phyloP scores from a whole-genome alignment of 2,113 vertebrate species.

The Sphyrna mokarran region DNA sequence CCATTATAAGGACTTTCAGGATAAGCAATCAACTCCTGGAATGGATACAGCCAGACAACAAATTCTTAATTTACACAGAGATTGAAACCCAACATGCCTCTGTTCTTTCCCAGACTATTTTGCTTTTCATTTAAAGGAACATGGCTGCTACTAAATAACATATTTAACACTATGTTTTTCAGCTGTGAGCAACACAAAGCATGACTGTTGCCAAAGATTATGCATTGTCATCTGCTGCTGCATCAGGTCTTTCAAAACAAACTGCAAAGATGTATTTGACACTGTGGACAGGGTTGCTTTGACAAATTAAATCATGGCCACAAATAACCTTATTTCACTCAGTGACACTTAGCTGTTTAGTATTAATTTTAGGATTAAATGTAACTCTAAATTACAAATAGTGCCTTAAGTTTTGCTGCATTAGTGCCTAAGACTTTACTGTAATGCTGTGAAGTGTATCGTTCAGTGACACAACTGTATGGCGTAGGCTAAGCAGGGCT shows the following conservation, averaged over 20 bases:
- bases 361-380: neutral
- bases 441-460: neutral
- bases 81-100: neutral
- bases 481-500: neutral
- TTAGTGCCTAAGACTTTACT: neutral
- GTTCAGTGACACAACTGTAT: neutral
- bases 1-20: conserved; percentile 16
- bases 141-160: neutral
- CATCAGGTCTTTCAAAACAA: neutral
- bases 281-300: neutral
- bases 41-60: neutral
- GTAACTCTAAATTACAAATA: neutral
- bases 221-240: neutral
- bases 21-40: neutral
- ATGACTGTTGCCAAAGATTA: neutral
- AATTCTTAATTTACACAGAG: conserved; percentile 18
- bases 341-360: neutral
- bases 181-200: neutral
- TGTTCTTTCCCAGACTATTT: neutral
- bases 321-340: neutral
- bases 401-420: neutral
- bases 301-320: neutral
- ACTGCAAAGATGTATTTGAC: neutral
- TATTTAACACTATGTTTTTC: neutral
- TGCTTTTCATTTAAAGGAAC: neutral